Percentiles rank a stretch among this genome's conserved stretches.
These are phyloP conservation scores for Hyphantria cunea DNA, from an alignment of 1,140 invertebrate genomes.

Conservation along the genomic window DNA sequence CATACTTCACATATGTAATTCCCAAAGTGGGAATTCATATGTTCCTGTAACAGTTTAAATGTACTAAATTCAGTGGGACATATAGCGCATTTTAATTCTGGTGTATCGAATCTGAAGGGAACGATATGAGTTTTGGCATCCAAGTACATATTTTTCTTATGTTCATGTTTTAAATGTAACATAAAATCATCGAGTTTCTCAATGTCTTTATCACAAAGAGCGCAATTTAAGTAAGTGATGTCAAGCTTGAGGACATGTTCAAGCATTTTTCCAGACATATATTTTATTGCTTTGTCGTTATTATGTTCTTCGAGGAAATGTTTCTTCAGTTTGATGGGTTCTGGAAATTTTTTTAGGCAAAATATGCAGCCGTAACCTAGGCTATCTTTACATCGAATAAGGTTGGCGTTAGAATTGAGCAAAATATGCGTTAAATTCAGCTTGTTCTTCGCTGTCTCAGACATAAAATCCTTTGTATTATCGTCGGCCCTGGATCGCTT, in stretches of 20 bases:
- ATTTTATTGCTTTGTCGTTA: constrained; percentile 49
- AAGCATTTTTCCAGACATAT: constrained; percentile 46
- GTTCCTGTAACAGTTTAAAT: constrained; percentile 65
- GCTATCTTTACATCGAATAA: constrained; percentile 54
- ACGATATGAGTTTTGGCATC: constrained; percentile 53
- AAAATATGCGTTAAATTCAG: constrained; percentile 54
- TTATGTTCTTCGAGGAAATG: constrained; percentile 62
- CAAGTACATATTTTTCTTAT: constrained; percentile 45
- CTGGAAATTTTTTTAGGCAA: constrained; percentile 49
- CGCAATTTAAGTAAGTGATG: constrained; percentile 54
- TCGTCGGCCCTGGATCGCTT: neutral
- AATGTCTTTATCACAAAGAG: constrained; percentile 45
- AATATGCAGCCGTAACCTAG: constrained; percentile 60
- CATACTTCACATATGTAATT: constrained; percentile 90
- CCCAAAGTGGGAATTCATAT: constrained; percentile 70
- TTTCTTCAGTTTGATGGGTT: constrained; percentile 53
- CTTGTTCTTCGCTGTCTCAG: constrained; percentile 46
- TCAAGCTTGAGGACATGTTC: constrained; percentile 62
- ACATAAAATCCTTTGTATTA: neutral
- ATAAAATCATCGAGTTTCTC: constrained; percentile 48
- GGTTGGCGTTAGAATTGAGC: constrained; percentile 58
- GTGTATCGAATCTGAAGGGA: constrained; percentile 61
- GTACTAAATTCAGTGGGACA: constrained; percentile 66
- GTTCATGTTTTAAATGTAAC: constrained; percentile 48
- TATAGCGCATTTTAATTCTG: constrained; percentile 57